Conservation (phyloP, 2,797 vertebrate species). For the Monodelphis domestica region DNA sequence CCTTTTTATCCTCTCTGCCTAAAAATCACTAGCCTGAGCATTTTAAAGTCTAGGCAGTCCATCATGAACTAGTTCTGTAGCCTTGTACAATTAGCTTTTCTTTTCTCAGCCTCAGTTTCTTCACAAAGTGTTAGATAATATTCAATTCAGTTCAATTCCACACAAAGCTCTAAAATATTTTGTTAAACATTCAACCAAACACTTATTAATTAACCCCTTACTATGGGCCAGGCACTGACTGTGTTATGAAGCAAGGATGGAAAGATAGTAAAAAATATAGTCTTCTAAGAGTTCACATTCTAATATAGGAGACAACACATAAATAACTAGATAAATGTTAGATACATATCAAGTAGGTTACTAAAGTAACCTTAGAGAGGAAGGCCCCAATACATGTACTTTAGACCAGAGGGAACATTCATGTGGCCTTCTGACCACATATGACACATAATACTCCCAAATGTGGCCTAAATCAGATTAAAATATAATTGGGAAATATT, state of each 20-base stretch:
- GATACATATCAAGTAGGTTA: background rate
- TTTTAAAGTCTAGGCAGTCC: background rate
- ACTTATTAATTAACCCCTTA: background rate
- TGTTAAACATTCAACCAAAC: background rate
- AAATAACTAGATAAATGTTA: background rate
- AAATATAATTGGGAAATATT: background rate
- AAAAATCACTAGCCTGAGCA: background rate
- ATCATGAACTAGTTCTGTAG: background rate
- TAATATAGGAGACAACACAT: background rate
- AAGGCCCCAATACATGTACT: background rate
- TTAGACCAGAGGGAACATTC: background rate
- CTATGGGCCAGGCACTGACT: background rate
- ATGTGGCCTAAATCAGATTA: background rate
- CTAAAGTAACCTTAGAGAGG: background rate
- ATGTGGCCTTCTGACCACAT: background rate
- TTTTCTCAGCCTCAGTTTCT: background rate
- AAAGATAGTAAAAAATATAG: background rate
- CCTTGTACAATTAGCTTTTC: background rate
- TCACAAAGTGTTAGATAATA: background rate
- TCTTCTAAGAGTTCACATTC: background rate
- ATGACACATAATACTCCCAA: background rate
- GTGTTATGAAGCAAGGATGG: background rate
- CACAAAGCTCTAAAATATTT: background rate
- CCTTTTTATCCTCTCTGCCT: background rate
- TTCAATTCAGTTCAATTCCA: background rate